Evolutionary conservation across 1,140 invertebrate species (phyloP), one percentile per base, ranked within the genome.

Genomic region (Leptinotarsa undecemlineata): DNA sequence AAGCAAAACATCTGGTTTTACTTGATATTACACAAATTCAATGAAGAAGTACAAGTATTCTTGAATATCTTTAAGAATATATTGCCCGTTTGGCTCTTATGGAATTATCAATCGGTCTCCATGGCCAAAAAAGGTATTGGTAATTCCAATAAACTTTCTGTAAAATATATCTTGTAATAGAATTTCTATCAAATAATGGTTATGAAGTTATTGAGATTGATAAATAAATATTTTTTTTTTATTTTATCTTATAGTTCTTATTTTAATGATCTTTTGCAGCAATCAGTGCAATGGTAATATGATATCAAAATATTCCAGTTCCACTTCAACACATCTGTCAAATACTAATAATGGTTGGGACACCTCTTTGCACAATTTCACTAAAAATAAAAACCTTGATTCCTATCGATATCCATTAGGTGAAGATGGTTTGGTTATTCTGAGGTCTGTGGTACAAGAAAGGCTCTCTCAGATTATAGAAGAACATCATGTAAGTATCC

Each of bases 361-460:
- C 33, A 79, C 68, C 21, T 74, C 77, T 48, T 75, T 79, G 48
- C 66, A 67, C 51, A 73, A 63, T 42, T 60, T 77, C 33, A 42
- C 71, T n/a, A 73, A 73, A 15, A 64, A 71, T 6, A 75, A 70
- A 17, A 47, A 76, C 19, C 69, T 73, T 17, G 66, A 75, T 60
- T 62, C 74, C 26, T 72, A 75, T 75, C 79, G 76, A 23, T 81
- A 76, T 74, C 76, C 76, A 15, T 76, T 85, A 19, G 87, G 88
- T 68, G 83, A 92, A n/a, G 95, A 96, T 86, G 95, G 95, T 66
- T 87, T 96, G 77, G 90, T 92, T 60, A 90, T 92, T 70, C 89
- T 93, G 75, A 88, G 90, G 77, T 94, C 94, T 82, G 91, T 94
- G 72, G 87, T 94, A 76, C 94, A 96, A 83, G 89, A 91, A 81